phyloP scores from a whole-genome alignment of 2,888 invertebrate genomes.

The Eupithecia subfuscata region DNA sequence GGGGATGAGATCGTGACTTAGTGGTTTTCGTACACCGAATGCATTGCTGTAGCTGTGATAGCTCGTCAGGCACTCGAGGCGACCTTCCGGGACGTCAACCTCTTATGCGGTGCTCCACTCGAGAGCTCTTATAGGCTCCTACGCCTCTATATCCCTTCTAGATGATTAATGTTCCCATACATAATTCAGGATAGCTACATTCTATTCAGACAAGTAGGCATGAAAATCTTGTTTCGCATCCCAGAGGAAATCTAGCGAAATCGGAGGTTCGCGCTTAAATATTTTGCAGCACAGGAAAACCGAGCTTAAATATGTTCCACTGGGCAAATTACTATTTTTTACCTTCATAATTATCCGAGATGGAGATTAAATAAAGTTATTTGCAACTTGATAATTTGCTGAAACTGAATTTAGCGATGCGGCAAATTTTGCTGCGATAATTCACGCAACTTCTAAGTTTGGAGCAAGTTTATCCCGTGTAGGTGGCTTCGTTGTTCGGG shows the following conservation, averaged over 20 bases:
- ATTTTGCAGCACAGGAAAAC: constrained; percentile 39
- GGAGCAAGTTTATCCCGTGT: constrained; percentile 46
- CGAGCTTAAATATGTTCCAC: constrained; percentile 34
- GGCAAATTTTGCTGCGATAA: constrained; percentile 33
- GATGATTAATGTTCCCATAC: constrained; percentile 63
- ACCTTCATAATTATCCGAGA: constrained; percentile 15
- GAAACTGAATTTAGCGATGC: constrained; percentile 26
- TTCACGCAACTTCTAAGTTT: constrained; percentile 40
- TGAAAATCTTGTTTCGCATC: constrained; percentile 52
- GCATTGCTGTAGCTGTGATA: constrained; percentile 49
- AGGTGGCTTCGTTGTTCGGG: constrained; percentile 34
- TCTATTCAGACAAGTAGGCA: constrained; percentile 46
- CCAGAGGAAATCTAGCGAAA: constrained; percentile 51
- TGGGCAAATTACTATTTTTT: constrained; percentile 32
- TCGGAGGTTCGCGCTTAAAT: constrained; percentile 41
- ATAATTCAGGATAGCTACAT: constrained; percentile 51
- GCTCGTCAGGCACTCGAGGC: constrained; percentile 51
- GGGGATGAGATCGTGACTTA: constrained; percentile 42
- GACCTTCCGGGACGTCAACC: constrained; percentile 62
- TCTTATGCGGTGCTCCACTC: constrained; percentile 62
- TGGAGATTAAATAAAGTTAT: constrained; percentile 21
- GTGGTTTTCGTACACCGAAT: constrained; percentile 44
- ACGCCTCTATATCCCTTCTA: constrained; percentile 65
- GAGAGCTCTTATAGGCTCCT: constrained; percentile 70
- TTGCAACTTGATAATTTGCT: constrained; percentile 32